Percentiles rank a stretch among this genome's conserved stretches.
Evolutionary conservation across 2,797 vertebrate genomes (phyloP).

Genomic region (Clamator glandarius): DNA sequence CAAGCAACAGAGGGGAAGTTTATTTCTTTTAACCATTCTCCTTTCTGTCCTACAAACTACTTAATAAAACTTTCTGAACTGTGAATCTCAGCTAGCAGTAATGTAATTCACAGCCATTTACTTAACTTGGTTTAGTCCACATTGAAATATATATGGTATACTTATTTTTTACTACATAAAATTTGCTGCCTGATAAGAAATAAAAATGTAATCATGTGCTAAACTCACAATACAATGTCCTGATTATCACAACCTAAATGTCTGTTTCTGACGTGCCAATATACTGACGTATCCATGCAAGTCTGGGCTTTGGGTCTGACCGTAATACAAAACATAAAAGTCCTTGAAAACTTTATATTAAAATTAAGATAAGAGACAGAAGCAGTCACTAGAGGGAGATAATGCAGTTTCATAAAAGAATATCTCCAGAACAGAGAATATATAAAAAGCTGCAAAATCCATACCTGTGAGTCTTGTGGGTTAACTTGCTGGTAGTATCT

Average conservation of each 20-base stretch:
- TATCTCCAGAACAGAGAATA: background rate
- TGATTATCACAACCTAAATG: background rate
- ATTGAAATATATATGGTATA: background rate
- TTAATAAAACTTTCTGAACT: background rate
- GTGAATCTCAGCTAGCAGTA: background rate
- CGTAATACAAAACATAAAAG: background rate
- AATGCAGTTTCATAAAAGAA: background rate
- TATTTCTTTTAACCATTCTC: background rate
- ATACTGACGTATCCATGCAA: background rate
- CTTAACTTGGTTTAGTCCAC: background rate
- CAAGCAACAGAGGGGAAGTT: background rate
- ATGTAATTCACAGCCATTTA: background rate
- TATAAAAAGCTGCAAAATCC: background rate
- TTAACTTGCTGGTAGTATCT: background rate
- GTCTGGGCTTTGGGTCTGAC: background rate
- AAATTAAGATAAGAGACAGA: background rate
- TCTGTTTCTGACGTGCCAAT: background rate
- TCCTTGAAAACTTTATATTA: background rate
- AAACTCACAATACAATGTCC: background rate
- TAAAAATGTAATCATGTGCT: background rate
- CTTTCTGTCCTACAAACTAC: background rate
- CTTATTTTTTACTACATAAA: background rate
- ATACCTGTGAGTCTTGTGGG: background rate
- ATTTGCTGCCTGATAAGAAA: background rate
- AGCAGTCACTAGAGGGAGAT: slow-evolving; percentile 57